Evolutionary conservation across 92 coral and sea anemone genomes (phyloP).

Genomic region (Phenganax marumi): DNA sequence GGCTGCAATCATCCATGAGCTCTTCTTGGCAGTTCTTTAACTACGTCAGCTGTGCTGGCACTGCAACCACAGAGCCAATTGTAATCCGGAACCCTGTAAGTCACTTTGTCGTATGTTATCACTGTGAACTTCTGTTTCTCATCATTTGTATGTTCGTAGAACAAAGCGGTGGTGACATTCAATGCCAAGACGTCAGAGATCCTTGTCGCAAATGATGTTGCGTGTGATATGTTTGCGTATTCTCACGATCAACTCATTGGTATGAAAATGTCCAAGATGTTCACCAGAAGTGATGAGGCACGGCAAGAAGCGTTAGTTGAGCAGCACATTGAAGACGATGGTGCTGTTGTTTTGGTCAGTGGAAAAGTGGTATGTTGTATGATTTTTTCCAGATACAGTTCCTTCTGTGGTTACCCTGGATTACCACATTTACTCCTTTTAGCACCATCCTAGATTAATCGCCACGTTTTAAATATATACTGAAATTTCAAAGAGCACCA

Average conservation of each 20-base stretch:
- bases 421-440: no score
- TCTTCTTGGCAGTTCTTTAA: constrained; percentile 95
- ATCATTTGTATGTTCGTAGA: constrained; percentile 47
- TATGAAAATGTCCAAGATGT: constrained; percentile 76
- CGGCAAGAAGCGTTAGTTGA: constrained; percentile 85
- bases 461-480: no score
- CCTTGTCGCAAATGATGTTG: constrained; percentile 90
- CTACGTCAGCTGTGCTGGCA: constrained; percentile 94
- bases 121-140: background rate
- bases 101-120: background rate
- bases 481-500: no score
- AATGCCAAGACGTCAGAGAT: constrained; percentile 95
- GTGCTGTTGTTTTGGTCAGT: constrained; percentile 87
- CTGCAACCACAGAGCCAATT: constrained; percentile 77
- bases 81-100: constrained; percentile 95
- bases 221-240: constrained; percentile 78
- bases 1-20: constrained; percentile 63
- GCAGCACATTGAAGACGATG: constrained; percentile 90
- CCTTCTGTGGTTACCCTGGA: no score
- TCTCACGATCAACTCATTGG: constrained; percentile 80
- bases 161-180: constrained; percentile 91
- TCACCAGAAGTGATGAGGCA: constrained; percentile 75
- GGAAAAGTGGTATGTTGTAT: constrained; percentile 85
- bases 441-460: no score
- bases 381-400: no score